These are phyloP conservation scores for Silurus asotus DNA, from an alignment of 2,113 vertebrate genomes.

Conservation along the genomic window DNA sequence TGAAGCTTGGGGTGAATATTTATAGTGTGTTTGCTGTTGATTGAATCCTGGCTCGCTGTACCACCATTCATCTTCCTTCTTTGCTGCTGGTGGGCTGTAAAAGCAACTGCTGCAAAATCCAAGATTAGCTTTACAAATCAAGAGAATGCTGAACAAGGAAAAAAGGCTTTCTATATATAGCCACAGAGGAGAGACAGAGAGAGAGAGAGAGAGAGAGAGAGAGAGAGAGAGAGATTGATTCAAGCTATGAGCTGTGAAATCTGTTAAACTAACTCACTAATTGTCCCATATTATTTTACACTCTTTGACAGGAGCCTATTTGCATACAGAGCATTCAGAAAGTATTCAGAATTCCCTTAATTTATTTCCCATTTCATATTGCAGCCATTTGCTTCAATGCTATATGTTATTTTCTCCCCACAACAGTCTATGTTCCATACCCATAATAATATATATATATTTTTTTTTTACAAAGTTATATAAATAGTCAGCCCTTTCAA, in stretches of 20 bases:
- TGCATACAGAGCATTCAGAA: neutral
- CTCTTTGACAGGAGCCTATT: neutral
- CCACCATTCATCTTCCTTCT: conserved; percentile 41
- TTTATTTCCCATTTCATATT: too few relatives aligned
- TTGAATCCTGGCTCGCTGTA: conserved; percentile 30
- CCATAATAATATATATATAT: too few relatives aligned
- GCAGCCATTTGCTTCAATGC: too few relatives aligned
- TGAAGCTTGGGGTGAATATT: conserved; percentile 39
- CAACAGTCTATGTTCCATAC: too few relatives aligned
- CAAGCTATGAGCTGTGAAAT: conserved; percentile 14
- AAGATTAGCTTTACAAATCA: conserved; percentile 38
- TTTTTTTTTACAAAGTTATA: too few relatives aligned
- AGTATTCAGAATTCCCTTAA: too few relatives aligned
- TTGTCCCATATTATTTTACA: neutral
- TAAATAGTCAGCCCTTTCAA: too few relatives aligned
- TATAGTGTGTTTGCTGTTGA: conserved; percentile 41
- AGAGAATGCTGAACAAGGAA: conserved; percentile 48
- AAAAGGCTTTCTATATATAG: conserved; percentile 50
- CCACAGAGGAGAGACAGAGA: neutral
- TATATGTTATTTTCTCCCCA: too few relatives aligned
- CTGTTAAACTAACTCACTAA: conserved; percentile 23
- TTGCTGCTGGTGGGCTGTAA: conserved; percentile 37
- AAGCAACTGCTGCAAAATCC: conserved; percentile 40
- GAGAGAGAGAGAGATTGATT: neutral
- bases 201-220: neutral